A percentile compares a stretch with the other conserved stretches of the same genome.
Evolutionary conservation across 2,888 invertebrate species (phyloP).

Genomic region (Prionchulus punctatus): DNA sequence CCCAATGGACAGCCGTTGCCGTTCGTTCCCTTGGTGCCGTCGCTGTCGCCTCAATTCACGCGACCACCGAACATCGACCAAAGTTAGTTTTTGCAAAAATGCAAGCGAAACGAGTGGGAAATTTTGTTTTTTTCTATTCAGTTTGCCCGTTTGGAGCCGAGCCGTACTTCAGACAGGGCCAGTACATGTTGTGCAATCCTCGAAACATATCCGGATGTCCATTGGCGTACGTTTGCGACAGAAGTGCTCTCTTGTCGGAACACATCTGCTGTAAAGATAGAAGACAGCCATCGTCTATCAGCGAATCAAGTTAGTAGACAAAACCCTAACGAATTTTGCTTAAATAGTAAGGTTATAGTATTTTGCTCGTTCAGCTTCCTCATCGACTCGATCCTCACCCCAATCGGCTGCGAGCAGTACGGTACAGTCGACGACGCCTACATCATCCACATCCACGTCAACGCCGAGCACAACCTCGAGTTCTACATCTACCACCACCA

Average conservation of each 20-base stretch:
- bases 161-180: constrained; percentile 3
- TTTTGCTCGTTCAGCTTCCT: not conserved
- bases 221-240: not conserved
- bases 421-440: not conserved
- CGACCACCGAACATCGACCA: too few species aligned
- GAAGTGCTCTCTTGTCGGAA: not conserved
- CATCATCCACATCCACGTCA: not conserved
- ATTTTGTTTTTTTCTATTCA: not conserved
- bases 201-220: not conserved
- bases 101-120: too few species aligned
- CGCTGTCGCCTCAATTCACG: not conserved
- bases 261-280: not conserved
- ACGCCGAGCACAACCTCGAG: not conserved
- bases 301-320: too few species aligned
- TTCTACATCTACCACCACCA: not conserved
- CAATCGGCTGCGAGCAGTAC: not conserved
- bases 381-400: not conserved
- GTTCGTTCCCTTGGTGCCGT: not conserved
- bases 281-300: too few species aligned
- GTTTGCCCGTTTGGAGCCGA: constrained; percentile 9
- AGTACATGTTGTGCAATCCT: not conserved
- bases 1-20: not conserved
- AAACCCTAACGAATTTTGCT: too few species aligned
- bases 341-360: too few species aligned
- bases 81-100: too few species aligned